phyloP scores from a whole-genome alignment of 2,797 vertebrate genomes.

The Coreius guichenoti region DNA sequence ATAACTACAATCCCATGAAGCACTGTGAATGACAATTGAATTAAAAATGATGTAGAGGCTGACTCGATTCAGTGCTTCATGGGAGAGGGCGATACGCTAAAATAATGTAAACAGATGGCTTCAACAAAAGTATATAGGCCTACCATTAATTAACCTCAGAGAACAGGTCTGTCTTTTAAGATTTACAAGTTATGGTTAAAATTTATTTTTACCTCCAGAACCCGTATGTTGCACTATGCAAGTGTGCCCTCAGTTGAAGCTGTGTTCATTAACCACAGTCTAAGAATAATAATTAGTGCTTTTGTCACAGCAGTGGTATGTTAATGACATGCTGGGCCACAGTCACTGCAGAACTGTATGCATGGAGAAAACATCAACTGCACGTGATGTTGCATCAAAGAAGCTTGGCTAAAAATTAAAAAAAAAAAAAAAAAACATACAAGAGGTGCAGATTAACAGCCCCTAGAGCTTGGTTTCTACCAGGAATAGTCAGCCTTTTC shows the following conservation, averaged over 20 bases:
- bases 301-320: slow-evolving; percentile 60
- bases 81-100: background rate
- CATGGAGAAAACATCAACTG: slow-evolving; percentile 4
- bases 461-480: background rate
- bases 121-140: background rate
- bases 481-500: background rate
- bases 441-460: background rate
- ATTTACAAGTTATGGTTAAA: background rate
- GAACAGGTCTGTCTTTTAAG: background rate
- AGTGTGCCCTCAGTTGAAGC: slow-evolving; percentile 57
- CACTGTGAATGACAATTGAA: background rate
- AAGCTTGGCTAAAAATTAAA: slow-evolving; percentile 4
- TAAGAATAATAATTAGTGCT: slow-evolving; percentile 64
- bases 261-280: slow-evolving; percentile 62
- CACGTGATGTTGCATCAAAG: slow-evolving; percentile 22
- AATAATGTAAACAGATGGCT: background rate
- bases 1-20: background rate
- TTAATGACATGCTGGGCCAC: slow-evolving; percentile 56
- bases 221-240: slow-evolving; percentile 22
- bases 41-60: background rate
- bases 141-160: background rate
- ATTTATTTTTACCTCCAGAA: background rate
- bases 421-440: background rate
- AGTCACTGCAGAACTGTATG: slow-evolving; percentile 30
- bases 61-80: background rate